Base-by-base conservation (phyloP, 2,797 vertebrate genomes). In the Galagoides demidoff region DNA sequence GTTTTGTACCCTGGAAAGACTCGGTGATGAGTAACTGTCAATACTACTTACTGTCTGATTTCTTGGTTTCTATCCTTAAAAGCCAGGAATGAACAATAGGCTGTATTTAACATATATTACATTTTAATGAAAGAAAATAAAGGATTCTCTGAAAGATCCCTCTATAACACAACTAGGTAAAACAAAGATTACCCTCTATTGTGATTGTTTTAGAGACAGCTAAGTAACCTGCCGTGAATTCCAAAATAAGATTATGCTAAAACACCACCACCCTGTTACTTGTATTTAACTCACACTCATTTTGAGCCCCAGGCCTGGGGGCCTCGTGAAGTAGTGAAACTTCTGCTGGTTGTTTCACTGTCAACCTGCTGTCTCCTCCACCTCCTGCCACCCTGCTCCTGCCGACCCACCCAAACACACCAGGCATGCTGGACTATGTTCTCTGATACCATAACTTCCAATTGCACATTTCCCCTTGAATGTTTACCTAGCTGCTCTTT, bases 91-190 rank as follows among this genome's bases (percentile, higher is more conserved):
- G 90, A 85, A 94, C 19, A 94, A 71, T 0, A 82, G 34, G 31
- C 1, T 94, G 22, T 22, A 87, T 14, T 95, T 82, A 79, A 10
- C n/a, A 63, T 43, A 55, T 73, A 74, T 16, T 59, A 25, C 29
- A 92, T 85, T 89, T 59, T 79, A 95, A 82, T 49, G 12, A 70
- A 81, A 66, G 63, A 78, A 96, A 63, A 85, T 63, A 76, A 91
- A 82, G 70, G 43, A 79, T 83, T 76, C 82, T 31, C 22, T 82
- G 70, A 86, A 87, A 90, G 81, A 59, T 79, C 37, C 31, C 57
- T 29, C 52, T 23, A 16, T 49, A 81, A 70, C 12, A 8, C 37
- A 94, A 37, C 5, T 29, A 73, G 52, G 57, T 89, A 77, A 71
- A 94, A 93, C 29, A 76, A 91, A 78, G 27, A 27, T 39, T 52